Base-by-base conservation (phyloP, 1,140 invertebrate genomes). In the Drosophila leontia region DNA sequence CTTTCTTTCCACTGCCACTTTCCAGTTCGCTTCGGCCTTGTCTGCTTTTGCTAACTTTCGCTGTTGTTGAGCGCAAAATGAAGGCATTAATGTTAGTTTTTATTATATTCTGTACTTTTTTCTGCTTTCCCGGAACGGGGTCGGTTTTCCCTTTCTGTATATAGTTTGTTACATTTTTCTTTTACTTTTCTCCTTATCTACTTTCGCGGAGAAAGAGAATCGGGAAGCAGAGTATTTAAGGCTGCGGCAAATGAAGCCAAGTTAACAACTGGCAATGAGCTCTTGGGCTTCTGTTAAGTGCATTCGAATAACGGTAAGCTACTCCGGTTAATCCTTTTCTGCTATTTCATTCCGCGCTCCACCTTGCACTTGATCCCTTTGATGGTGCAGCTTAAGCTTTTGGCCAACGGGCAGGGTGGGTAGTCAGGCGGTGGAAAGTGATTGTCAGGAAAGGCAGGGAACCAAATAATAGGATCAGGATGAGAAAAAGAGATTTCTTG, bases 31-130 rank as follows among this genome's bases (percentile, higher is more conserved):
- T 19, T 56, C 57, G 59, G 57, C 58, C 68, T 77, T 58, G 29
- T 53, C 56, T 53, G 45, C 56, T 42, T 67, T 67, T 67, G 37
- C 53, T 56, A 78, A 88, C 84, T 87, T 87, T 87, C 84, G 41
- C 80, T 72, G 70, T 68, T 82, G 67, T 64, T 79, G 48, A 75
- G 80, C 81, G 63, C 42, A 70, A 90, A 79, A 90, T 85, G 71
- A 90, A 90, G 85, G 78, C 78, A 90, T 90, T 90, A 90, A 82
- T 85, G 86, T 79, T 90, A 83, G 81, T 90, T 90, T 72, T 90
- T 85, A 82, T 90, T 78, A 76, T 78, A 53, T 55, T 50, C 61
- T 59, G 8, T 12, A 8, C 19, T 34, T 37, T 42, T 35, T 37
- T n/a, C 8, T 11, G 13, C 47, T 15, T 32, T 26, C 19, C 32